Conservation (phyloP, 2,888 invertebrate species). For the Elmis aenea region DNA sequence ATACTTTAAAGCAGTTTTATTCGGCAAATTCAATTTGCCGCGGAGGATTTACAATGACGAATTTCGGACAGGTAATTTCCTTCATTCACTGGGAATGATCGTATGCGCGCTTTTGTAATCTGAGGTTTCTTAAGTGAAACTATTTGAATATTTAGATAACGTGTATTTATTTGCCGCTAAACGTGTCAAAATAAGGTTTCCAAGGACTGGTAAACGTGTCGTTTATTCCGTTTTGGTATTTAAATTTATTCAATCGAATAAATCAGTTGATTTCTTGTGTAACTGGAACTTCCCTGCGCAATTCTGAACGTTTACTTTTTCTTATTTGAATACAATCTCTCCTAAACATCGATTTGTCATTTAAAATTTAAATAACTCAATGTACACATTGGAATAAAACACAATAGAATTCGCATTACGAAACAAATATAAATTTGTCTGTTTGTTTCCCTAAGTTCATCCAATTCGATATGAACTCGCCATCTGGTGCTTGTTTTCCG, state of each 20-base stretch:
- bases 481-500: conserved; percentile 20
- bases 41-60: conserved; percentile 24
- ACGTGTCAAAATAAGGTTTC: conserved; percentile 18
- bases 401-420: conserved; percentile 20
- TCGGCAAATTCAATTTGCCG: conserved; percentile 27
- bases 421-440: conserved; percentile 21
- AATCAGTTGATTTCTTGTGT: conserved; percentile 31
- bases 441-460: conserved; percentile 21
- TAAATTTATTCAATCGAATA: conserved; percentile 31
- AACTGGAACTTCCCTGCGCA: conserved; percentile 33
- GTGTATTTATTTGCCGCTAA: conserved; percentile 18
- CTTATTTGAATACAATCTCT: conserved; percentile 37
- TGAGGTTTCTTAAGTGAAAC: background rate
- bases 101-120: background rate
- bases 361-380: conserved; percentile 28
- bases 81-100: background rate
- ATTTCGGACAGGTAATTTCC: conserved; percentile 7
- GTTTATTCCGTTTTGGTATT: conserved; percentile 27
- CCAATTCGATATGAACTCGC: conserved; percentile 22
- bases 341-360: conserved; percentile 35
- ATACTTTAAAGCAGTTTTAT: conserved; percentile 27
- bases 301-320: conserved; percentile 31
- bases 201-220: conserved; percentile 24
- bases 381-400: conserved; percentile 20
- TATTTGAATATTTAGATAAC: background rate